Evolutionary conservation across 2,888 invertebrate species (phyloP), one percentile per base, ranked within the genome.

Genomic region (Maniola hyperantus): DNA sequence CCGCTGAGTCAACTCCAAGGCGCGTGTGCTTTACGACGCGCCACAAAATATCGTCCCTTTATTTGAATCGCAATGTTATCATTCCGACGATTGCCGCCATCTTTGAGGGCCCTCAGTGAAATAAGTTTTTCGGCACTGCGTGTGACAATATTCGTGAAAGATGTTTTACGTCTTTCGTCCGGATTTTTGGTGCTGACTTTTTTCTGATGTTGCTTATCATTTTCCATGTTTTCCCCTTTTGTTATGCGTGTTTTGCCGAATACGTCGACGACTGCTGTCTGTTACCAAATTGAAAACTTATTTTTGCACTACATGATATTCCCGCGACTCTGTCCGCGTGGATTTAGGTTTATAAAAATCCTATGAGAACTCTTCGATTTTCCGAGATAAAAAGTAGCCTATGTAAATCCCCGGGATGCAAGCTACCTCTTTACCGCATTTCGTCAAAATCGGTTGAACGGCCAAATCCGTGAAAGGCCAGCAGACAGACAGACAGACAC

Each of bases 1-100:
- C 70, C 76, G 84, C 84, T 84, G 85, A 85, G 74, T 81, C 79
- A 76, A 76, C 81, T 75, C 74, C 74, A 74, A 77, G 76, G 75
- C 81, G 85, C 83, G 84, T 86, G 85, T 84, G 79, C 80, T 85
- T 87, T 87, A 87, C 79, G 86, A 84, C 77, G 74, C 74, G 75
- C 79, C 81, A 76, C 83, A 80, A 83, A 83, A 84, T 84, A 77
- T 75, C 75, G 72, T 72, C 77, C 77, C 78, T 84, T 87, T 84
- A 85, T 85, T 84, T 80, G 82, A 84, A 83, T 83, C 83, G 75
- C 79, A 79, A 83, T 82, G 82, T 82, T 85, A 85, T 87, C 85
- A 83, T 82, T 76, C 74, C 72, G 68, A 66, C 74, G 71, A 76
- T 76, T 73, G 74, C 74, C 74, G 73, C 70, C 68, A 66, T 66